Conservation (phyloP, 2,888 invertebrate species). For the Xestia ashworthii region DNA sequence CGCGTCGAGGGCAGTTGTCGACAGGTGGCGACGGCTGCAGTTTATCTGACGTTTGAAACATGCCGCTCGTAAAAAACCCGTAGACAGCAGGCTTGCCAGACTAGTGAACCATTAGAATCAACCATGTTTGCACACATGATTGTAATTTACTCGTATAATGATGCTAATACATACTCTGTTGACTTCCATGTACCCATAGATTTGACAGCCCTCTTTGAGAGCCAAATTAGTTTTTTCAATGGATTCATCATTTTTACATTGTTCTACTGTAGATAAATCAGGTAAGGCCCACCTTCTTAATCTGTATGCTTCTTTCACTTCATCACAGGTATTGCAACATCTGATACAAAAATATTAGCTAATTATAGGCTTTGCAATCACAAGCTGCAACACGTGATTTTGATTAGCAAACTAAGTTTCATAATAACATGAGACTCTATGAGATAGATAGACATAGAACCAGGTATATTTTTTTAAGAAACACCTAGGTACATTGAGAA, state of each 20-base stretch:
- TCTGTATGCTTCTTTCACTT: constrained; percentile 98
- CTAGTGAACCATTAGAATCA: neutral
- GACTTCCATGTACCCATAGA: constrained; percentile 98
- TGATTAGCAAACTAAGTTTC: too few relatives aligned
- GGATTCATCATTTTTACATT: constrained; percentile 96
- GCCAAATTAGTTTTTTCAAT: constrained; percentile 94
- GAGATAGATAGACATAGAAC: too few relatives aligned
- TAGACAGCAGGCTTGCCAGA: neutral
- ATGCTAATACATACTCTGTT: constrained; percentile 92
- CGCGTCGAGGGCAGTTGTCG: too few relatives aligned
- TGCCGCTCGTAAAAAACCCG: too few relatives aligned
- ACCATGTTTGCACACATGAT: neutral
- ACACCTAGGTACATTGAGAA: too few relatives aligned
- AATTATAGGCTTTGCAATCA: neutral
- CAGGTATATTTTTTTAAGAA: too few relatives aligned
- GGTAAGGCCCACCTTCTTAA: constrained; percentile 96
- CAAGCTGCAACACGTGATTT: neutral
- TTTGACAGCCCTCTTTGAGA: constrained; percentile 98
- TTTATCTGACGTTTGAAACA: too few relatives aligned
- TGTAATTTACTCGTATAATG: neutral
- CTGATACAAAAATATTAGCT: constrained; percentile 82
- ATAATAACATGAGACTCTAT: too few relatives aligned
- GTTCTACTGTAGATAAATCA: constrained; percentile 95
- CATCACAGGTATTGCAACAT: constrained; percentile 99
- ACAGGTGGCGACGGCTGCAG: too few relatives aligned